Evolutionary conservation across 2,797 vertebrate species (phyloP).

Genomic region (Halcyon smyrnensis): DNA sequence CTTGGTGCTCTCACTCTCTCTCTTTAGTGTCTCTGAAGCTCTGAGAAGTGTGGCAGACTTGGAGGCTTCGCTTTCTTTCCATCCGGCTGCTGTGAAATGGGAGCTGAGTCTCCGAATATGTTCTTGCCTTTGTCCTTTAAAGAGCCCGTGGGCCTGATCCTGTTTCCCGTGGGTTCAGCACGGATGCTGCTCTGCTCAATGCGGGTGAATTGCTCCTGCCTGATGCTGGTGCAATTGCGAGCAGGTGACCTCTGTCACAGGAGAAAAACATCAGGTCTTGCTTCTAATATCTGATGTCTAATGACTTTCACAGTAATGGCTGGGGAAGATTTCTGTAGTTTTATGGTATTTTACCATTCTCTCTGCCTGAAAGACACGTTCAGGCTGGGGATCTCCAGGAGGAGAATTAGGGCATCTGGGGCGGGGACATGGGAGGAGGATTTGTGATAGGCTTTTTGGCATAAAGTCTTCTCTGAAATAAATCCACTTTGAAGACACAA

Average conservation of each 20-base stretch:
- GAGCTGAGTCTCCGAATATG: not conserved
- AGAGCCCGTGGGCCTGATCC: not conserved
- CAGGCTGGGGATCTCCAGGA: not conserved
- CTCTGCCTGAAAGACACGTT: not conserved
- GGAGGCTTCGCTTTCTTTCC: not conserved
- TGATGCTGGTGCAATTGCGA: not conserved
- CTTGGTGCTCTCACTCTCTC: not conserved
- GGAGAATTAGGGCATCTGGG: not conserved
- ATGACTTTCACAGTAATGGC: not conserved
- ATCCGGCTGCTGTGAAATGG: not conserved
- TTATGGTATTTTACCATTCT: not conserved
- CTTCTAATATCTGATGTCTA: not conserved
- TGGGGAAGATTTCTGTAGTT: not conserved
- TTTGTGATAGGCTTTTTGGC: not conserved
- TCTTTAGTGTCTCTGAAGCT: not conserved
- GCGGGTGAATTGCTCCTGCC: not conserved
- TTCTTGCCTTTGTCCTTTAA: slow-evolving; percentile 2
- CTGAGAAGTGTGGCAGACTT: not conserved
- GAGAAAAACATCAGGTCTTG: not conserved
- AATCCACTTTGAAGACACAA: not conserved
- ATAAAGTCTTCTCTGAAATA: not conserved
- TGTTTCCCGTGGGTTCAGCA: not conserved
- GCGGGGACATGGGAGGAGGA: fast-evolving
- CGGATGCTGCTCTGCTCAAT: not conserved
- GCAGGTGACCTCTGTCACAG: not conserved